Evolutionary conservation across 1,140 invertebrate genomes (phyloP).

Genomic region (Aethina tumida): DNA sequence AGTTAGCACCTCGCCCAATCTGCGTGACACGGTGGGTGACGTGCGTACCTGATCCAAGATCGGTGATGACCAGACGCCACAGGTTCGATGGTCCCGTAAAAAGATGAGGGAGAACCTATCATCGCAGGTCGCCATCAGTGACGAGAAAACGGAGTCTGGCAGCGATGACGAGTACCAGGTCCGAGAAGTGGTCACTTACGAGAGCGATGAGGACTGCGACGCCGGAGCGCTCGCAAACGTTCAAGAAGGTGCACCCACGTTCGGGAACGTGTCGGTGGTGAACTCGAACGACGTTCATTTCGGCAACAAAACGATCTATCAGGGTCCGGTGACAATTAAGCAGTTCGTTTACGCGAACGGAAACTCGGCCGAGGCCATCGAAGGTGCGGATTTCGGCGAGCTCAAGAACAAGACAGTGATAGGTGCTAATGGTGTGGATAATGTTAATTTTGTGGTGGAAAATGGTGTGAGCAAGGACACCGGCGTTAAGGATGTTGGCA

Average conservation of each 20-base stretch:
- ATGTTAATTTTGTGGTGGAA: constrained; percentile 2
- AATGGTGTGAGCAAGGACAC: no score
- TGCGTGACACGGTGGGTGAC: no score
- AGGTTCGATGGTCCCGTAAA: no score
- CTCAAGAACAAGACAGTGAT: background rate
- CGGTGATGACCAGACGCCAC: no score
- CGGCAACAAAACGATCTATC: constrained; percentile 53
- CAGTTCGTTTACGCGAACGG: constrained; percentile 43
- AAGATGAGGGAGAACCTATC: no score
- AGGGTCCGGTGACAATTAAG: constrained; percentile 55
- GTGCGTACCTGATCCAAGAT: no score
- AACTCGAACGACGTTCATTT: constrained; percentile 53
- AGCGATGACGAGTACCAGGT: no score
- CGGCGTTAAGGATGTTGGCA: no score
- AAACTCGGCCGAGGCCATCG: constrained; percentile 3
- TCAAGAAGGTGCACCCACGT: constrained; percentile 25
- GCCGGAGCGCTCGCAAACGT: constrained; percentile 4
- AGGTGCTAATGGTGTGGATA: constrained; percentile 2
- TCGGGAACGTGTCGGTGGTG: constrained; percentile 44
- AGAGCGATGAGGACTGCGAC: constrained; percentile 1
- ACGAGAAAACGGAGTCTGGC: no score
- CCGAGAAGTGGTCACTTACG: no score
- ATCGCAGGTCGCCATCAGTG: no score
- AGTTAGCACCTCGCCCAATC: no score
- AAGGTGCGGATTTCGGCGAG: background rate